These are phyloP conservation scores for Eupithecia dodoneata DNA, from an alignment of 2,888 invertebrate species.

Conservation along the genomic window DNA sequence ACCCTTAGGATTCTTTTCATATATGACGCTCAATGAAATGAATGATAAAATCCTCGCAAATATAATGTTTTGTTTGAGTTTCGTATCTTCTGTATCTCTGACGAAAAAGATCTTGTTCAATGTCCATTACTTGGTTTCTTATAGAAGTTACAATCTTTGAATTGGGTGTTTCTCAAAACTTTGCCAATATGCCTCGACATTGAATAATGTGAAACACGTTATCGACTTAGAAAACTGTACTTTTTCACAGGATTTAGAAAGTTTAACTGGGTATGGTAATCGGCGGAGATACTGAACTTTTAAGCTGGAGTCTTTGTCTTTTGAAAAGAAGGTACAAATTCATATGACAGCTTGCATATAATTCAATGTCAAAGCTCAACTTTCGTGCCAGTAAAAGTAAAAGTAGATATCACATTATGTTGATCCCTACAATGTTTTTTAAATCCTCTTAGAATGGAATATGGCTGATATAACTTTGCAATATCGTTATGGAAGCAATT, in stretches of 20 bases:
- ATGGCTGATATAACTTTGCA: not conserved
- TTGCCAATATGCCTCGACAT: conserved; percentile 25
- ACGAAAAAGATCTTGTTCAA: not conserved
- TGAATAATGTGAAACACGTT: conserved; percentile 34
- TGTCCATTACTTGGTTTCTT: not conserved
- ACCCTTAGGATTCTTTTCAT: not conserved
- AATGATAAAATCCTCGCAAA: not conserved
- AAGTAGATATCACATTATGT: not conserved
- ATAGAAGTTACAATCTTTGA: not conserved
- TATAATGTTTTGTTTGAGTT: not conserved
- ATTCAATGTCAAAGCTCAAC: not conserved
- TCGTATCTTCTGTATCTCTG: not conserved
- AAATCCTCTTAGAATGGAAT: not conserved
- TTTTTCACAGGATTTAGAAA: conserved; percentile 23
- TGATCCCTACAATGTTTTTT: not conserved
- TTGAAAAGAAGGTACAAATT: not conserved
- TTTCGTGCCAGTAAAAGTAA: not conserved
- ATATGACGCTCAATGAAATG: not conserved
- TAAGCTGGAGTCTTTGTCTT: not conserved
- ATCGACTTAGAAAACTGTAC: conserved; percentile 33
- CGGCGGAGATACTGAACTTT: not conserved
- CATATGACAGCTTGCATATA: not conserved
- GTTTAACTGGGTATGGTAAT: conserved; percentile 8
- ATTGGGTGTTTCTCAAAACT: not conserved
- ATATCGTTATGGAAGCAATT: not conserved